phyloP scores from a whole-genome alignment of 2,888 invertebrate genomes.

The Sthenelais limicola region DNA sequence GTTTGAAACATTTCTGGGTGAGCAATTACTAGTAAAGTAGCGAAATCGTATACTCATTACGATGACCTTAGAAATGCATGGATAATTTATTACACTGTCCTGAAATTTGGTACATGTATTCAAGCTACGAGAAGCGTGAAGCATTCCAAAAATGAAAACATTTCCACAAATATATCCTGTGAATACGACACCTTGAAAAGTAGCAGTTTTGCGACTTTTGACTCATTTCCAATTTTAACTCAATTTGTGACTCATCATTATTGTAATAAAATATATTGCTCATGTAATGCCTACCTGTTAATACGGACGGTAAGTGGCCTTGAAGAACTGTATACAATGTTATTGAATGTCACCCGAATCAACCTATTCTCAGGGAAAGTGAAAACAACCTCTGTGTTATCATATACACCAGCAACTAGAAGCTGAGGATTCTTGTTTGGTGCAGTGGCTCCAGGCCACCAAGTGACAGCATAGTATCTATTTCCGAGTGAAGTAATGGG shows the following conservation, averaged over 20 bases:
- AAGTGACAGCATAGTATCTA: conserved; percentile 15
- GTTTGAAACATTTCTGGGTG: too few species aligned
- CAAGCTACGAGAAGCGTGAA: too few species aligned
- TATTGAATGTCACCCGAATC: conserved; percentile 18
- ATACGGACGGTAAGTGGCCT: not conserved
- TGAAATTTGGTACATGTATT: too few species aligned
- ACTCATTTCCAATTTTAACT: too few species aligned
- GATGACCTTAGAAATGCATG: too few species aligned
- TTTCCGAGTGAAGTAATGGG: not conserved
- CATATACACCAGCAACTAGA: not conserved
- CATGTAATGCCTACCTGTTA: not conserved
- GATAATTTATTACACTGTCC: too few species aligned
- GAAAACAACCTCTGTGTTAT: conserved; percentile 12
- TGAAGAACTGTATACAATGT: not conserved
- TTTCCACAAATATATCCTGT: too few species aligned
- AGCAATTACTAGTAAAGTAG: too few species aligned
- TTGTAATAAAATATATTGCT: not conserved
- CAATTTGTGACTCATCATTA: not conserved
- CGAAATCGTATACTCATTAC: too few species aligned
- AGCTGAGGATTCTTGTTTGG: conserved; percentile 22
- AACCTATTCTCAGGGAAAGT: not conserved
- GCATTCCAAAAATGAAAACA: too few species aligned
- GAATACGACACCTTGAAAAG: too few species aligned
- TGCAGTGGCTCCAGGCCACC: conserved; percentile 14
- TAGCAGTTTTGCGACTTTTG: too few species aligned